Evolutionary conservation across 2,113 vertebrate species (phyloP).

Genomic region (Cyanoderma ruficeps): DNA sequence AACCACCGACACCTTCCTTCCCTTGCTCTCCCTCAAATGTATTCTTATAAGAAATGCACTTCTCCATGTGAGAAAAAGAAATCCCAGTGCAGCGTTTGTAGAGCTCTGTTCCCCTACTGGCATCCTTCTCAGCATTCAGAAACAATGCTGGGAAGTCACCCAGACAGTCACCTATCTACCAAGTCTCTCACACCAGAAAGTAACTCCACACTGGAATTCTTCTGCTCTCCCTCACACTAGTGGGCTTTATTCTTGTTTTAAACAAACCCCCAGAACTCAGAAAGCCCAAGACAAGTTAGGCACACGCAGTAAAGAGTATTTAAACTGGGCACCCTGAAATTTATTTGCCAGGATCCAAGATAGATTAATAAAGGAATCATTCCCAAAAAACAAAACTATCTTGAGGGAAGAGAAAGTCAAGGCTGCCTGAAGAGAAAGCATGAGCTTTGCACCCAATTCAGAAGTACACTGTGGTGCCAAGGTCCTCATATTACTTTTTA

Average conservation of each 20-base stretch:
- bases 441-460: not conserved
- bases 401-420: conserved; percentile 13
- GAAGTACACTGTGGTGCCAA: not conserved
- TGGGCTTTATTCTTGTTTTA: not conserved
- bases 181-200: not conserved
- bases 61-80: not conserved
- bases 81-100: conserved; percentile 40
- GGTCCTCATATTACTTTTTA: not conserved
- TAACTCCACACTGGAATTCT: conserved; percentile 22
- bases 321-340: not conserved
- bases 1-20: not conserved
- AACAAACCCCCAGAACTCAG: not conserved
- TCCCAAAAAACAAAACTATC: not conserved
- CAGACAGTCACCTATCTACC: not conserved
- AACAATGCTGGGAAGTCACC: not conserved
- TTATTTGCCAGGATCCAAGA: not conserved
- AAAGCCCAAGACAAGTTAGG: not conserved
- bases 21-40: not conserved
- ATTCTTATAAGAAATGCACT: not conserved
- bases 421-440: not conserved
- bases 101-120: not conserved
- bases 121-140: conserved; percentile 8
- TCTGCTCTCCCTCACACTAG: not conserved
- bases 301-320: conserved; percentile 11
- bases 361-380: not conserved